Evolutionary conservation across 2,888 invertebrate species (phyloP).

Genomic region (Cyrtodaria siliqua): DNA sequence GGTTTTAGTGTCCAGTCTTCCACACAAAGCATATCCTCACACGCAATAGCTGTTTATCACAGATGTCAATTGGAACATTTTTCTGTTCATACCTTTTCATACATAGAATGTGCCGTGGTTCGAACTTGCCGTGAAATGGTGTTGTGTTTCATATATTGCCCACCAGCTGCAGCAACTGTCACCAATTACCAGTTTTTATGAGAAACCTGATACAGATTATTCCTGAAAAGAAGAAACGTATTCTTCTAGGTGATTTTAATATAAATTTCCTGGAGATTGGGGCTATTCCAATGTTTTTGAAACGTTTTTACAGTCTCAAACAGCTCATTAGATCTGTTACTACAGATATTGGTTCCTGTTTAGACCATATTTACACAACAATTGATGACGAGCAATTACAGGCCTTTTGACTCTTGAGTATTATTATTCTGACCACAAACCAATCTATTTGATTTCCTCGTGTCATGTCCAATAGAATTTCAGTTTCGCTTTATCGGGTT

Average conservation of each 20-base stretch:
- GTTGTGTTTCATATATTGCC: constrained; percentile 22
- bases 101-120: constrained; percentile 10
- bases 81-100: constrained; percentile 1
- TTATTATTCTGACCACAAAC: constrained; percentile 40
- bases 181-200: neutral
- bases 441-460: constrained; percentile 14
- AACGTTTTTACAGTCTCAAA: neutral
- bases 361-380: constrained; percentile 22
- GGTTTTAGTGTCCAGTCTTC: constrained; percentile 22
- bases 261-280: no score
- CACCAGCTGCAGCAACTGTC: constrained; percentile 18
- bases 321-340: constrained; percentile 13
- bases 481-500: no score
- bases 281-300: neutral
- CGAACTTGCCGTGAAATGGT: neutral
- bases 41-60: constrained; percentile 39
- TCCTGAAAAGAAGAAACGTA: neutral
- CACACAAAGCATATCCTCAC: constrained; percentile 9
- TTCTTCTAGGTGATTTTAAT: constrained; percentile 13
- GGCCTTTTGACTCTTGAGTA: constrained; percentile 4
- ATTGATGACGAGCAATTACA: no score
- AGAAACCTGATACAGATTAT: neutral
- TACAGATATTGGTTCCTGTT: constrained; percentile 32
- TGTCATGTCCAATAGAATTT: no score
- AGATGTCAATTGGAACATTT: neutral